Evolutionary conservation across 2,797 vertebrate genomes (phyloP).

Genomic region (Fistularia tabacaria): DNA sequence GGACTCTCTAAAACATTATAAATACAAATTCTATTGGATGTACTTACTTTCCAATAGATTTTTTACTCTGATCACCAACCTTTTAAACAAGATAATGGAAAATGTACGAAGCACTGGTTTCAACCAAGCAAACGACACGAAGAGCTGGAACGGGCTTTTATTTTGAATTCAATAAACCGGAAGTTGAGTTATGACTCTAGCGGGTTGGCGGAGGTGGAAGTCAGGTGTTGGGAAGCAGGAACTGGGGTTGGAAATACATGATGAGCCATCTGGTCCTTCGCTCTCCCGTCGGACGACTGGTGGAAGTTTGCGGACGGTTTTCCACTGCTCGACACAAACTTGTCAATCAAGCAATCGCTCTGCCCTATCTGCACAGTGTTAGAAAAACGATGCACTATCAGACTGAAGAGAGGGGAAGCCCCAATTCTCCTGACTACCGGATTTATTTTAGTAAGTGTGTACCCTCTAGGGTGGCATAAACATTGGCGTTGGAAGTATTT

Average conservation of each 20-base stretch:
- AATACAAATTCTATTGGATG: too few relatives aligned
- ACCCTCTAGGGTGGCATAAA: background rate
- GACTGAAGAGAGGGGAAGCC: constrained; percentile 81
- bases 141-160: constrained; percentile 21
- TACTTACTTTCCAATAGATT: too few relatives aligned
- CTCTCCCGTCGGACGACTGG: constrained; percentile 25
- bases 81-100: too few relatives aligned
- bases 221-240: constrained; percentile 43
- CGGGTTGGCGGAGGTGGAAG: background rate
- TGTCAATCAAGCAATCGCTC: constrained; percentile 40
- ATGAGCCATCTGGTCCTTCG: constrained; percentile 53
- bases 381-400: constrained; percentile 76
- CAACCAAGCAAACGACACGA: too few relatives aligned
- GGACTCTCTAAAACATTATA: too few relatives aligned
- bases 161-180: constrained; percentile 30
- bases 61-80: too few relatives aligned
- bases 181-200: fast-evolving
- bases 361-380: constrained; percentile 6
- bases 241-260: constrained; percentile 8
- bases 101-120: too few relatives aligned
- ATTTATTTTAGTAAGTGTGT: constrained; percentile 91
- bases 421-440: constrained; percentile 80
- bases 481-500: background rate
- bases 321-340: constrained; percentile 30
- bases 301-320: constrained; percentile 21